These are phyloP conservation scores for Scolopax bukidnonensis DNA, from an alignment of 2,797 vertebrate species.

Conservation along the genomic window DNA sequence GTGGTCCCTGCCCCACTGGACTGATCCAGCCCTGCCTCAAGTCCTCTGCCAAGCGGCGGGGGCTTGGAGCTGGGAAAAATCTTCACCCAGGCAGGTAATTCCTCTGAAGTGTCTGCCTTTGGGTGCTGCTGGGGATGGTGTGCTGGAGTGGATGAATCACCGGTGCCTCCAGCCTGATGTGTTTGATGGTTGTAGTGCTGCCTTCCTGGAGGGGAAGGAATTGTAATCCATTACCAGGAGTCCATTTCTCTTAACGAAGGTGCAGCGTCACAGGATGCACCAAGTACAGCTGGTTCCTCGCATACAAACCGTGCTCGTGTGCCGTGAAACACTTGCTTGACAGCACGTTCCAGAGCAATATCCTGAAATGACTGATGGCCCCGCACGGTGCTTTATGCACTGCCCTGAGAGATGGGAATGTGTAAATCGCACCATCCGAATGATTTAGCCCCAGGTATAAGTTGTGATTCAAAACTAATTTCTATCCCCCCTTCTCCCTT, in stretches of 20 bases:
- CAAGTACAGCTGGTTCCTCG: rapidly evolving
- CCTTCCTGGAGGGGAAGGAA: not conserved
- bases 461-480: constrained; percentile 25
- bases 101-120: not conserved
- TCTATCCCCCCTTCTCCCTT: not conserved
- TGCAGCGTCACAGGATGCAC: not conserved
- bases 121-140: not conserved
- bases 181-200: not conserved
- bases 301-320: not conserved
- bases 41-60: not conserved
- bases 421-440: not conserved
- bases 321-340: not conserved
- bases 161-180: not conserved
- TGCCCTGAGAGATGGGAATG: not conserved
- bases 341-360: not conserved
- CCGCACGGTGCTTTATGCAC: not conserved
- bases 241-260: not conserved
- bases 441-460: constrained; percentile 7
- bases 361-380: not conserved
- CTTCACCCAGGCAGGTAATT: not conserved
- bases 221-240: not conserved
- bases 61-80: not conserved
- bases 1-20: not conserved
- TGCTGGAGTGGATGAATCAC: not conserved
- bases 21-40: not conserved